Conservation (phyloP, 2,797 vertebrate species). For the Tadarida brasiliensis region DNA sequence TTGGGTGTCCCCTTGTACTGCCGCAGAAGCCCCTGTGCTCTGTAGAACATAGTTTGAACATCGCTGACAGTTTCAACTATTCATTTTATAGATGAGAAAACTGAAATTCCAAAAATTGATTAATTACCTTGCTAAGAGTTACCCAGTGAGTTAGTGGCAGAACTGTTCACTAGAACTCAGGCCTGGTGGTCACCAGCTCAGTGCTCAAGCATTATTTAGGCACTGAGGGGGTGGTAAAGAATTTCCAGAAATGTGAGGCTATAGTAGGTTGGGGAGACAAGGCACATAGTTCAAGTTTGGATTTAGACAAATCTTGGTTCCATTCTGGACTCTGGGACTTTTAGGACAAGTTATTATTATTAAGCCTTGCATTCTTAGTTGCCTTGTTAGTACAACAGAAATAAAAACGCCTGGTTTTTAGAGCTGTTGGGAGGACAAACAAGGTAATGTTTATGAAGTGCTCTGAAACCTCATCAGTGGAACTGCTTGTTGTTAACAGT, state of each 20-base stretch:
- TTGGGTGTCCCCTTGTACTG: not conserved
- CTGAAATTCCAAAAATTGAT: not conserved
- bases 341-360: not conserved
- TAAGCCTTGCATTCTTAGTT: constrained; percentile 8
- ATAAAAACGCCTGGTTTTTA: constrained; percentile 42
- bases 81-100: not conserved
- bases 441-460: constrained; percentile 36
- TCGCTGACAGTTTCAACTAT: not conserved
- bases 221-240: not conserved
- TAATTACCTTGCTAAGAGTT: not conserved
- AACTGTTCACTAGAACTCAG: not conserved
- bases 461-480: constrained; percentile 3
- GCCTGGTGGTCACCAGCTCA: not conserved
- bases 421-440: not conserved
- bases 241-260: not conserved
- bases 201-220: not conserved
- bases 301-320: not conserved
- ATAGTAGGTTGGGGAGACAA: not conserved
- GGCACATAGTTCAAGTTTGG: not conserved
- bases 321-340: not conserved
- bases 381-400: not conserved
- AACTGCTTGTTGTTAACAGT: not conserved
- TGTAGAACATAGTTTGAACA: not conserved
- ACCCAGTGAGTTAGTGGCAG: not conserved
- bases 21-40: not conserved